Conservation (phyloP, 23 tunicate genomes). For the Halocynthia aurantium region DNA sequence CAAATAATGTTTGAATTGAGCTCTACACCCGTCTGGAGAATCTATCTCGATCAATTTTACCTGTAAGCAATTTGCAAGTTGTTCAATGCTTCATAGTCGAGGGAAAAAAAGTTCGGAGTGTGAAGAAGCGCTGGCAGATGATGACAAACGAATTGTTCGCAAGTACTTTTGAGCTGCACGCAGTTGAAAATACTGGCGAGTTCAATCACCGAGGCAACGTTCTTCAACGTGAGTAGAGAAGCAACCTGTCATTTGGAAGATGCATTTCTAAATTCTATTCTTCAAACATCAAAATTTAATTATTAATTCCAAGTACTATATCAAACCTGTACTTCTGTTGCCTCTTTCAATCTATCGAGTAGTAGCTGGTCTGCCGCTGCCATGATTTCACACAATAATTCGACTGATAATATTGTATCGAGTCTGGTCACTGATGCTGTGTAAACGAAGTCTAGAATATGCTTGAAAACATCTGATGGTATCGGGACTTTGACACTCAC, state of each 20-base stretch:
- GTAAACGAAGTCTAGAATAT: conserved; percentile 62
- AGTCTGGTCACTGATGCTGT: conserved; percentile 27
- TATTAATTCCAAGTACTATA: neutral
- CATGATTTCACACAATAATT: conserved; percentile 53
- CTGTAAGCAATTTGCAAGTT: conserved; percentile 57
- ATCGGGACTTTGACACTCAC: conserved; percentile 51
- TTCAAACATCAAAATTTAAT: neutral
- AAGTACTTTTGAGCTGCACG: conserved; percentile 41
- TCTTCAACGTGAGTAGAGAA: conserved; percentile 64
- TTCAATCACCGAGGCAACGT: conserved; percentile 46
- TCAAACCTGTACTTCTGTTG: conserved; percentile 52
- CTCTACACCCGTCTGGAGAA: neutral
- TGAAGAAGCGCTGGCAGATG: conserved; percentile 57
- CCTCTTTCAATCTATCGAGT: conserved; percentile 61
- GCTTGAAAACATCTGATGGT: conserved; percentile 56
- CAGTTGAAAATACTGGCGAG: conserved; percentile 63
- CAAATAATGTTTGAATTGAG: neutral
- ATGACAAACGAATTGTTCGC: conserved; percentile 58
- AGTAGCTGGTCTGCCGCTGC: conserved; percentile 76
- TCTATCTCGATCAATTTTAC: conserved; percentile 2
- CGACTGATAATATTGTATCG: conserved; percentile 23
- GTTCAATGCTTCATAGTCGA: conserved; percentile 41
- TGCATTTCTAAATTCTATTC: neutral
- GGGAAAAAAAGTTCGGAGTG: conserved; percentile 47
- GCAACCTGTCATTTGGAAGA: conserved; percentile 40